phyloP scores from a whole-genome alignment of 2,888 invertebrate genomes.

The Epirrita christyi region DNA sequence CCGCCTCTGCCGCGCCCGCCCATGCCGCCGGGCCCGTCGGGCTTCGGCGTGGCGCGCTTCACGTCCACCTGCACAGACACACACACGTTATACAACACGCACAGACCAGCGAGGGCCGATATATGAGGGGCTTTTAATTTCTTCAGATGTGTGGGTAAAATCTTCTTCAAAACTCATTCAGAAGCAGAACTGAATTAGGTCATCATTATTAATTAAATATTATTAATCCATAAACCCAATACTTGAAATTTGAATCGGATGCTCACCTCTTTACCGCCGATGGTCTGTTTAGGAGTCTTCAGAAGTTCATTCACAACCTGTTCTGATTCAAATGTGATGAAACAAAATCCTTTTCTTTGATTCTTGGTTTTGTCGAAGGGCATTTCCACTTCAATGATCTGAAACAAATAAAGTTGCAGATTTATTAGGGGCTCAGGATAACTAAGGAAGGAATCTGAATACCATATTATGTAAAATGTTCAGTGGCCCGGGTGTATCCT shows the following conservation, averaged over 20 bases:
- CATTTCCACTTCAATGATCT: conserved; percentile 98
- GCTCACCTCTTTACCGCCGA: conserved; percentile 95
- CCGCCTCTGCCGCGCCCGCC: conserved; percentile 87
- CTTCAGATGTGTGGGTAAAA: conserved; percentile 28
- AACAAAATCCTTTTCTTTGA: conserved; percentile 98
- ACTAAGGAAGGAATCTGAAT: not conserved
- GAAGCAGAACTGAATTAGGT: conserved; percentile 41
- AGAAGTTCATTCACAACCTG: conserved; percentile 96
- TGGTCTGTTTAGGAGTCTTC: conserved; percentile 96
- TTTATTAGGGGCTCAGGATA: not conserved
- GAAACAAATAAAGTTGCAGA: conserved; percentile 46
- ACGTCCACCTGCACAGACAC: conserved; percentile 90
- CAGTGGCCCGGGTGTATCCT: conserved; percentile 81
- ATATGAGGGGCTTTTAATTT: not conserved
- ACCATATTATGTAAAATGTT: conserved; percentile 12
- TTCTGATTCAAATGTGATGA: conserved; percentile 98
- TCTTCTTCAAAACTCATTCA: conserved; percentile 34
- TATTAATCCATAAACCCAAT: too few relatives aligned
- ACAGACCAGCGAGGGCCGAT: not conserved
- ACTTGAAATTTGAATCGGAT: not conserved
- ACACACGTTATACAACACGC: not conserved
- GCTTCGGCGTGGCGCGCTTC: conserved; percentile 97
- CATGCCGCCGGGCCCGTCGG: conserved; percentile 89
- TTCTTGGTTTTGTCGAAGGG: conserved; percentile 99
- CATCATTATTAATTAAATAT: conserved; percentile 30